These are phyloP conservation scores for Archilochus colubris DNA, from an alignment of 2,113 vertebrate genomes.

Conservation along the genomic window DNA sequence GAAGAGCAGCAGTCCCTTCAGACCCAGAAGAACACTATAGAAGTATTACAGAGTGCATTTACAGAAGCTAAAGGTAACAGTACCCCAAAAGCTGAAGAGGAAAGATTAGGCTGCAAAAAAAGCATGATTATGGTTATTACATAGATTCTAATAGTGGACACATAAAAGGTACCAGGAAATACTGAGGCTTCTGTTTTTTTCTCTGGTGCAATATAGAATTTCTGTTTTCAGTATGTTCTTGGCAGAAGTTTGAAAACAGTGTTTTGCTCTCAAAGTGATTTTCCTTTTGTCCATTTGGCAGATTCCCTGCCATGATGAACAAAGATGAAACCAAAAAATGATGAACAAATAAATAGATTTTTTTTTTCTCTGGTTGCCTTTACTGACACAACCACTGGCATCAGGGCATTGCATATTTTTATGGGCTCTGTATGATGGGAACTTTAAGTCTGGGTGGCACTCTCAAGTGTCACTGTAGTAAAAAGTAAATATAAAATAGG, in stretches of 20 bases:
- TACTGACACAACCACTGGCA: not conserved
- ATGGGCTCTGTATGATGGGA: not conserved
- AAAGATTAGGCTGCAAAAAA: not conserved
- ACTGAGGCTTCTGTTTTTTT: not conserved
- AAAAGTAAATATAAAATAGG: not conserved
- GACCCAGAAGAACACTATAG: accelerated
- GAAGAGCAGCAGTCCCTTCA: not conserved
- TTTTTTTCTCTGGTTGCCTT: not conserved
- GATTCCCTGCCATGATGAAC: not conserved
- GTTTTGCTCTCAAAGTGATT: not conserved
- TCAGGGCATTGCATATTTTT: not conserved
- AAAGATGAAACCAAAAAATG: not conserved
- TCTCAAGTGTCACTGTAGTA: not conserved
- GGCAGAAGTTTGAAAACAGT: not conserved
- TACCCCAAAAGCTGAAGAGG: not conserved
- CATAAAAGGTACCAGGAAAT: not conserved
- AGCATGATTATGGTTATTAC: not conserved
- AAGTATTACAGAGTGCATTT: not conserved
- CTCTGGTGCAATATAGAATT: not conserved
- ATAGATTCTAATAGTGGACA: not conserved
- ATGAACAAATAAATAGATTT: not conserved
- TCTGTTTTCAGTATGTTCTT: not conserved
- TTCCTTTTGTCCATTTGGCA: not conserved
- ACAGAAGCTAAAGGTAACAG: not conserved
- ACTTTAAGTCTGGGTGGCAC: not conserved